Evolutionary conservation across 2,113 vertebrate species (phyloP), one percentile per base, ranked within the genome.

Genomic region (Neodontobutis hainanensis): DNA sequence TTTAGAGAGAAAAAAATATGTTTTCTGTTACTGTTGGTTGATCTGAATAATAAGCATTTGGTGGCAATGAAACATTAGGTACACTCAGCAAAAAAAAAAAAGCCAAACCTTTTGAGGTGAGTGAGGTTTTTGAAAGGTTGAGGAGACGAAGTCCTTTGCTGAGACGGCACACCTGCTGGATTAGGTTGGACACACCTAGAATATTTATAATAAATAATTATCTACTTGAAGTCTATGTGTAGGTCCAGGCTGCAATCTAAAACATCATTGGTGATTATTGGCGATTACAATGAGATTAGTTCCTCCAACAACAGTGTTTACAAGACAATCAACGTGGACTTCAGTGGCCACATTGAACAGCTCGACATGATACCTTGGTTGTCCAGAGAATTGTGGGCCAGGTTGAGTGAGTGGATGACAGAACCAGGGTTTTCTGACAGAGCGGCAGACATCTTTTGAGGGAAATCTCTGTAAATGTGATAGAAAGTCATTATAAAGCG

Each of bases 331-430:
- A 11, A 46, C 12, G 44, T 46, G 44, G 16, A 16, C 5, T 15
- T 3, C 14, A 58, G 11, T 5, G 8, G 15, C 2, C 9, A 15
- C 16, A 40, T 42, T 36, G 8, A 60, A 5, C 51, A 11, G 8
- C 9, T 44, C 32, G 49, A 44, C 1, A 4, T 8, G 0, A 35
- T 90, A 97, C 95, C 95, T 92, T 96, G 95, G 91, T 96, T 96
- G 82, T 97, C 95, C 85, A 97, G 90, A 3, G 95, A 93, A 90
- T 97, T 96, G 91, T 95, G 93, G 32, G 95, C 93, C 84, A 97
- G 81, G 89, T 94, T 95, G 83, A 97, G 91, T 3, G 94, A 93
- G 73, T 95, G 95, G 73, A 97, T 94, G 73, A 93, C 94, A 15
- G 94, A 94, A 51, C 91, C 90, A n/a, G 94, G 92, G 73, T 97